phyloP scores from a whole-genome alignment of 2,888 invertebrate species.

The Acanthococcus lagerstroemiae region DNA sequence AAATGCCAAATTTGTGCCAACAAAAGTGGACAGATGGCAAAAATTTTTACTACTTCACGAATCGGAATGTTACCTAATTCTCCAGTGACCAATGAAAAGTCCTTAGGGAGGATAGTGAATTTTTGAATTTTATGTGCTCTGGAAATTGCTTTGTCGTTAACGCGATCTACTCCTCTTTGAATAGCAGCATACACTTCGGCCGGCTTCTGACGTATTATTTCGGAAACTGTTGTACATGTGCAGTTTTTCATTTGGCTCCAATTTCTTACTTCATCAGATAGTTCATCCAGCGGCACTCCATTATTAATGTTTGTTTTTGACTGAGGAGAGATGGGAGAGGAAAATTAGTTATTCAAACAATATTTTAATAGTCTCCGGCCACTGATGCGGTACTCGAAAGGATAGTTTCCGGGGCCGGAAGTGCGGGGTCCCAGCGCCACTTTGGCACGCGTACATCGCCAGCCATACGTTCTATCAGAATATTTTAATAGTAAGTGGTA shows the following conservation, averaged over 20 bases:
- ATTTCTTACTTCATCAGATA: constrained; percentile 53
- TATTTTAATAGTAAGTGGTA: no score
- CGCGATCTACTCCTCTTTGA: constrained; percentile 63
- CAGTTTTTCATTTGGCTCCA: constrained; percentile 61
- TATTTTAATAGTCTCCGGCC: no score
- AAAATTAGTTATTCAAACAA: not conserved
- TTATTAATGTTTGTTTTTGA: constrained; percentile 65
- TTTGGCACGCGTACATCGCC: no score
- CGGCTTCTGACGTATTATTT: constrained; percentile 54
- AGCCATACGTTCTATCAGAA: no score
- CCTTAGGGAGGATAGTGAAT: constrained; percentile 45
- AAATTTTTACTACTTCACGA: no score
- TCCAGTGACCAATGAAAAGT: constrained; percentile 76
- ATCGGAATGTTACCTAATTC: constrained; percentile 78
- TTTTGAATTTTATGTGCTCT: constrained; percentile 74
- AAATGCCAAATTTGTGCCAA: no score
- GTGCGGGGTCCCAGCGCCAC: no score
- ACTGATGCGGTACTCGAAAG: no score
- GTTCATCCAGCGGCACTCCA: constrained; percentile 58
- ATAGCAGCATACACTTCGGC: constrained; percentile 55
- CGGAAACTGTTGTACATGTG: constrained; percentile 54
- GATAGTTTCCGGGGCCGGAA: no score
- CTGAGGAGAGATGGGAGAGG: constrained; percentile 41
- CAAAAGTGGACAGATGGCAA: no score
- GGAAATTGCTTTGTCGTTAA: constrained; percentile 69